Evolutionary conservation across 2,888 invertebrate genomes (phyloP).

Genomic region (Pachycephus smyrnensis): DNA sequence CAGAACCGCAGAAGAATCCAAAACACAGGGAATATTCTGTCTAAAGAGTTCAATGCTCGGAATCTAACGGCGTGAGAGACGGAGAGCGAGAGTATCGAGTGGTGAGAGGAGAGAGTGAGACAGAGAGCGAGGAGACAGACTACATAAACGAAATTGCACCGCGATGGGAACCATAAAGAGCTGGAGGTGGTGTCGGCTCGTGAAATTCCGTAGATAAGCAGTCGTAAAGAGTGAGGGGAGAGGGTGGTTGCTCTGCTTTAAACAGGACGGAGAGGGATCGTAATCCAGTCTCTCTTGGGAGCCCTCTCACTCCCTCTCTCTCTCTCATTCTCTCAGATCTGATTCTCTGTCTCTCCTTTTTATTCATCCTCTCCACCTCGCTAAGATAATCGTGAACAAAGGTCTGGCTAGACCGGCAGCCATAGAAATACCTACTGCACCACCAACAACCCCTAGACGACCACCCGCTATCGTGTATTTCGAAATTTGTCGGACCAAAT

Average conservation of each 20-base stretch:
- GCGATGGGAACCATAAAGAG: conserved; percentile 1
- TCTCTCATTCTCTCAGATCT: not conserved
- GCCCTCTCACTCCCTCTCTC: not conserved
- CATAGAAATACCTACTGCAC: not conserved
- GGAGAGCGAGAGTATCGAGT: no score
- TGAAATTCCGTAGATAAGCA: conserved; percentile 9
- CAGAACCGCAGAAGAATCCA: not conserved
- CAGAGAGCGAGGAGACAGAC: not conserved
- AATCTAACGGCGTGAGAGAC: not conserved
- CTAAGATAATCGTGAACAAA: not conserved
- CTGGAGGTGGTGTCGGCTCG: conserved; percentile 8
- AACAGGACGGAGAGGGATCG: conserved; percentile 1
- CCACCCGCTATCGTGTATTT: not conserved
- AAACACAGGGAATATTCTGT: not conserved
- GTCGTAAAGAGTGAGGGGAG: conserved; percentile 2
- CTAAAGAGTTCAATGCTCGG: not conserved
- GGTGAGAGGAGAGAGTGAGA: not conserved
- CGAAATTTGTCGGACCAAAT: not conserved
- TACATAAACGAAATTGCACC: not conserved
- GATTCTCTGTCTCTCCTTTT: not conserved
- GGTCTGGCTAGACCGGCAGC: not conserved
- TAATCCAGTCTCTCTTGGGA: not conserved
- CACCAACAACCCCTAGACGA: not conserved
- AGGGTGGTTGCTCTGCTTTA: conserved; percentile 3
- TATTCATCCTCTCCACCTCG: not conserved